Base-by-base conservation (phyloP, 2,797 vertebrate species). In the Ctenosaura bakeri region DNA sequence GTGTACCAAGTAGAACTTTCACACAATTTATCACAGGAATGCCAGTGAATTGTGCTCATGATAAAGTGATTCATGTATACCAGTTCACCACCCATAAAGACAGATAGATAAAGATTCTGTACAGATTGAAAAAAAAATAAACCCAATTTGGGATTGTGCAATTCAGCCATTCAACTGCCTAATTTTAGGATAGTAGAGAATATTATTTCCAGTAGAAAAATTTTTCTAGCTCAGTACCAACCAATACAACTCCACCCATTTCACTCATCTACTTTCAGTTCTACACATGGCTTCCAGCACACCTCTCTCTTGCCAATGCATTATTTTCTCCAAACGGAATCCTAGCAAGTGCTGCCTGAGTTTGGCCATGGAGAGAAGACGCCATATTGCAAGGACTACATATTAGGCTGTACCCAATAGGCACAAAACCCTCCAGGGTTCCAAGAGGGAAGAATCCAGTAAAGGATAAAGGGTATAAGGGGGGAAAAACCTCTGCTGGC, bases 401-500 rank as follows among this genome's bases (percentile, higher is more conserved):
- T 42, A 7, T 18, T 29, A 85, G 88, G 64, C 71, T 88, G 76
- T 76, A 91, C 14, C 54, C 71, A 71, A 78, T 91, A 93, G 69
- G 38, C 84, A 88, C 86, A 77, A 79, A 87, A 88, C 16, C 29
- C 56, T 54, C 22, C 78, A 85, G 88, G 88, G 79, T 54, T 90
- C 29, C 82, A 87, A 91, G 1, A 46, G 85, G 14, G 7, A n/a
- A 80, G 84, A 62, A 50, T 46, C 73, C 52, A 29, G 32, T 32
- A 52, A n/a, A 71, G 56, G n/a, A 32, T 64, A n/a, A 85, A 66
- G 29, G 38, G 83, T 64, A 89, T 66, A 77, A 93, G 92, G 71
- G n/a, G 92, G 71, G n/a, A 46, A 88, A 64, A 84, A 79, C 16
- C 71, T 88, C 84, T 74, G 46, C 66, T 89, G 91, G 85, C 73